phyloP scores from a whole-genome alignment of 2,113 vertebrate species.

The Dissostichus mawsoni region DNA sequence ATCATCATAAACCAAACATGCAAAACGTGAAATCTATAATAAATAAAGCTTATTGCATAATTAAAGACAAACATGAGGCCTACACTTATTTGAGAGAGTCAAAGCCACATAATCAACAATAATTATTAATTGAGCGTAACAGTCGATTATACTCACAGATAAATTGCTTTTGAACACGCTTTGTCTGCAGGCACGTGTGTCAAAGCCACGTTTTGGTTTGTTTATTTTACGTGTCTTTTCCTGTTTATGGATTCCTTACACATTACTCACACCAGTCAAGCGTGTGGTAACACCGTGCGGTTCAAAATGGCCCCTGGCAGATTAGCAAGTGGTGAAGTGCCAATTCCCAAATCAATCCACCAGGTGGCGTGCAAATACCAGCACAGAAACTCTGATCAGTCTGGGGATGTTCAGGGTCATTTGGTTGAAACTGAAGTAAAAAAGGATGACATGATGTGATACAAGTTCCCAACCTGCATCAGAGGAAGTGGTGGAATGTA shows the following conservation, averaged over 20 bases:
- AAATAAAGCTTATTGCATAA: not conserved
- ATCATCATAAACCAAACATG: not conserved
- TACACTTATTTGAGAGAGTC: not conserved
- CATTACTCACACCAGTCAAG: constrained; percentile 50
- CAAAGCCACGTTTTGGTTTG: constrained; percentile 8
- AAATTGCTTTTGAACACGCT: not conserved
- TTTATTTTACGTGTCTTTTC: constrained; percentile 30
- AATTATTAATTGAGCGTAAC: not conserved
- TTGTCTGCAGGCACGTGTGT: not conserved
- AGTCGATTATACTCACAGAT: constrained; percentile 25
- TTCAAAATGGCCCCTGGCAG: constrained; percentile 85
- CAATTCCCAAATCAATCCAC: constrained; percentile 41
- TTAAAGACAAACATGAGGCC: not conserved
- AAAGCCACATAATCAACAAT: not conserved
- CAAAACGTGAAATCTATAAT: not conserved
- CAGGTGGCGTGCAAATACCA: constrained; percentile 70
- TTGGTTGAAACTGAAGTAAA: not conserved
- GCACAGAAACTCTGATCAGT: constrained; percentile 4
- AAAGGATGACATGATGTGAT: not conserved
- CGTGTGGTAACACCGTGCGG: constrained; percentile 57
- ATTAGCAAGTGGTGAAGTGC: constrained; percentile 34
- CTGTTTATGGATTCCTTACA: constrained; percentile 53
- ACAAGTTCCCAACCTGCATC: not conserved
- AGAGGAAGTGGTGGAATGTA: not conserved
- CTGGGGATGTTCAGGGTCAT: constrained; percentile 16